Evolutionary conservation across 2,113 vertebrate genomes (phyloP), one percentile per base, ranked within the genome.

Genomic region (Malurus elegans): DNA sequence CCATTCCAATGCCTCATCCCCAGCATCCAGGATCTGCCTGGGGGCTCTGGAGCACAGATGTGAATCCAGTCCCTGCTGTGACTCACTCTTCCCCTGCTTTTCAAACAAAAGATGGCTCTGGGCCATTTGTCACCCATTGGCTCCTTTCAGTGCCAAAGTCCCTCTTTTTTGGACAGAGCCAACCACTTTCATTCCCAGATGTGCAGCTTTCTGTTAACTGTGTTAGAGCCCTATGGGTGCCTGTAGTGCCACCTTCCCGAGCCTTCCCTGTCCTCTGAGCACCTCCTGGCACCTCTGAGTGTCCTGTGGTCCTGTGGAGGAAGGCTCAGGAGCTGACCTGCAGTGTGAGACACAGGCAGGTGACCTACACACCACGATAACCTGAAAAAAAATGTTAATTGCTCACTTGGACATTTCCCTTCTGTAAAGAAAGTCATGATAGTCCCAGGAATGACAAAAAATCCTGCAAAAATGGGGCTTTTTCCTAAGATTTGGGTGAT

Each of bases 11-110:
- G 53, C 85, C 79, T 71, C 81, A 85, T 40, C 48, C 67, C 32
- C 86, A 36, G 62, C 8, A 8, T 44, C 86, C 78, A 76, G 92
- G 71, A 79, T 92, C 34, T 66, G 87, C 87, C 87, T 48, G 44
- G 24, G 90, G 82, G 79, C 8, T 90, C 72, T 50, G 88, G 79
- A 62, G 67, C 19, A 47, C 91, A 92, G 86, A 86, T 70, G 82
- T 54, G 88, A 93, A 57, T 32, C 67, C 67, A 32, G 4, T 28
- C 79, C 82, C 75, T 56, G 67, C 86, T 78, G 62, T 93, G 94
- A 93, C 64, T 97, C 91, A 90, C 65, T 88, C 83, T 80, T 92
- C 65, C 79, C 34, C 62, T 79, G 50, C 81, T 83, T 88, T 34
- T 88, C 38, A 60, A 85, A 85, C 66, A 76, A 54, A 73, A 86